These are phyloP conservation scores for Neolamprologus multifasciatus DNA, from an alignment of 2,797 vertebrate genomes.

Conservation along the genomic window DNA sequence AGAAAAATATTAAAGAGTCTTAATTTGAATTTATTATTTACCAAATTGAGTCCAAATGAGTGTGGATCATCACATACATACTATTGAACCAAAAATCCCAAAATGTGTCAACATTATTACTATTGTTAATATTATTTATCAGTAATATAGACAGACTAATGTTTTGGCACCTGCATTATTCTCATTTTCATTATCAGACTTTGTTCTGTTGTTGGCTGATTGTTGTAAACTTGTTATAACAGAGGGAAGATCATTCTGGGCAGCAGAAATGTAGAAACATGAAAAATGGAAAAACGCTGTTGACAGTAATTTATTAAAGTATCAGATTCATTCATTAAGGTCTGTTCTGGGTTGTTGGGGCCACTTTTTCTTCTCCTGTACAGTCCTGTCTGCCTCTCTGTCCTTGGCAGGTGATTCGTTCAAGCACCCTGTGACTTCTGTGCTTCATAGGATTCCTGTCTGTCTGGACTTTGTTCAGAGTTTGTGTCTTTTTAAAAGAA, in stretches of 20 bases:
- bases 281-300: fast-evolving
- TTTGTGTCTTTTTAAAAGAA: too few relatives aligned
- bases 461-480: too few relatives aligned
- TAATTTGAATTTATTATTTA: fast-evolving
- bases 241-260: neutral
- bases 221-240: neutral
- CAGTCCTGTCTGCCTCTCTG: too few relatives aligned
- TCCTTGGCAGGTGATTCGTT: fast-evolving
- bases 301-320: fast-evolving
- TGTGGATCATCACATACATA: fast-evolving
- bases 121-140: neutral
- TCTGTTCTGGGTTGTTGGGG: neutral
- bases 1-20: neutral
- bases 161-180: neutral
- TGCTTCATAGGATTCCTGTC: too few relatives aligned
- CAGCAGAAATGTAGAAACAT: fast-evolving
- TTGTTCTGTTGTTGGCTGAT: fast-evolving
- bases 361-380: too few relatives aligned
- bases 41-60: fast-evolving
- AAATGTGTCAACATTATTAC: fast-evolving
- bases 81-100: fast-evolving
- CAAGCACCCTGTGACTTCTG: too few relatives aligned
- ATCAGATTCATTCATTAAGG: fast-evolving
- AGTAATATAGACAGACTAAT: fast-evolving
- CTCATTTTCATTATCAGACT: fast-evolving